Base-by-base conservation (phyloP, 2,113 vertebrate species). In the Daboia siamensis region DNA sequence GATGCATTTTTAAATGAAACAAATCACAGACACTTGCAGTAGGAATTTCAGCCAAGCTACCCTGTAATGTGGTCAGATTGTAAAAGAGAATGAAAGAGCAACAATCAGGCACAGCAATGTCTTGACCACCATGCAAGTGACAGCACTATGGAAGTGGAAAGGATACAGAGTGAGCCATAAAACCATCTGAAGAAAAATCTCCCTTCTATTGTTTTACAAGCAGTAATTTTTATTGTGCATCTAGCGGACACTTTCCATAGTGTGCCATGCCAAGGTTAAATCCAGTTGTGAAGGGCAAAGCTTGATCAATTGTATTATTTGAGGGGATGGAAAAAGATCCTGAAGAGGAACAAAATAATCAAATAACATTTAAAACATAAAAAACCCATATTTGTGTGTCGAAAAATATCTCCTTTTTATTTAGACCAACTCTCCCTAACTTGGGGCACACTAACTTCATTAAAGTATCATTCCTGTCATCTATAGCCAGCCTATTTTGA, bases 191-290 rank as follows among this genome's bases (percentile, higher is more conserved):
- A 91, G 57, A 57, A 94, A 89, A 95, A 95, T 92, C 88, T 44
- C 91, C 86, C 29, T 26, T 94, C 39, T 88, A 48, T 94, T 91
- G 92, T 84, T 95, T 93, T 90, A 86, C 0, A 51, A 61, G 51
- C 88, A 91, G 74, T 15, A 89, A 52, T 59, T 85, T 61, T 90
- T 87, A 94, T 90, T 74, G 39, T 64, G 29, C 0, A 0, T 90
- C 46, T 46, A 89, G 80, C 33, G 23, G 44, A 80, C 13, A 39
- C 89, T 92, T 93, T 95, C 90, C 87, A 94, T 13, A 93, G 91
- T 59, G 64, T 69, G n/a, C 39, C 51, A 91, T 74, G 5, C 86
- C 91, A 90, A 13, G 13, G 5, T 88, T 94, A 88, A 85, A 93
- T 93, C 56, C n/a, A 91, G 80, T 56, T 95, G 93, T 0, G 46